Evolutionary conservation across 1,140 invertebrate species (phyloP), one percentile per base, ranked within the genome.

Genomic region (Portunus trituberculatus): DNA sequence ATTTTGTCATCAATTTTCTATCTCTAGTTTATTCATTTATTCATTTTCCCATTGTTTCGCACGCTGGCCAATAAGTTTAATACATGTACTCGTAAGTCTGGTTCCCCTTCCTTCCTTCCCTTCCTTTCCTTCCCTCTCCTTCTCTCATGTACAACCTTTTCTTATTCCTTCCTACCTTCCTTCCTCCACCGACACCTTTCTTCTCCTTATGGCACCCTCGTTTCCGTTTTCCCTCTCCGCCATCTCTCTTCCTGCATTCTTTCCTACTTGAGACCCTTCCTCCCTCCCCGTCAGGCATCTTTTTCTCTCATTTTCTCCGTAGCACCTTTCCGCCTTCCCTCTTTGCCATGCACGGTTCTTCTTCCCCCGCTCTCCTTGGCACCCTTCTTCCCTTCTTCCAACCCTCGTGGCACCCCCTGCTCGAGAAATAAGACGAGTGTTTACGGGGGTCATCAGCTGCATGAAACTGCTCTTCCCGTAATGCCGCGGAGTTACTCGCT

Each of bases 381-480:
- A n/a, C 25, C 25, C 87, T 46, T 48, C 39, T n/a, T 48, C 20
- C 87, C 45, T 31, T n/a, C 25, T 48, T n/a, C 87, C 8, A 0
- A 12, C 39, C 25, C 39, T 46, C 28, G 31, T 25, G 31, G 25
- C 39, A 12, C 39, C 87, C 6, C 87, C 25, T 39, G 87, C 45
- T 28, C 32, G 25, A 28, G 39, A 89, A 89, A 45, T 45, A 89
- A 46, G 39, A 89, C 87, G 87, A 89, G 87, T 89, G 87, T 89
- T 89, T 89, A 89, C 87, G 87, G 87, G 16, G 87, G 87, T 46
- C 87, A 89, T 46, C 39, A 89, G 87, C 87, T 45, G 45, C 87
- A 89, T 46, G 87, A 48, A 89, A 89, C 87, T 46, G 87, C 45
- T 45, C 87, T 48, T 48, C 39, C 46, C 20, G 39, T 89, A 89